phyloP scores from a whole-genome alignment of 2,797 vertebrate species.

The Gymnodraco acuticeps region DNA sequence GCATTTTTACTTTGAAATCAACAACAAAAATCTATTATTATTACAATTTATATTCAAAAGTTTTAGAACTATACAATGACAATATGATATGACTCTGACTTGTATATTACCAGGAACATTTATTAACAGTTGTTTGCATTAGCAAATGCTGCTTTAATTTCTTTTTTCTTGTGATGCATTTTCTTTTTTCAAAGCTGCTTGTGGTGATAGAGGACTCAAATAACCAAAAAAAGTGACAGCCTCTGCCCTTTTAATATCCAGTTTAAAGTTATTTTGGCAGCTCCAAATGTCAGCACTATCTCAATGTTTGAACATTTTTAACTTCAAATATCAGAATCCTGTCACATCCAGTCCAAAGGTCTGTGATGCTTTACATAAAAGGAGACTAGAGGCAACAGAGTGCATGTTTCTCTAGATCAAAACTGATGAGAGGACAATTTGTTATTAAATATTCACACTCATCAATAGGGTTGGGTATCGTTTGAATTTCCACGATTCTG shows the following conservation, averaged over 20 bases:
- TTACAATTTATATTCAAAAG: too few species aligned
- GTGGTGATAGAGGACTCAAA: not conserved
- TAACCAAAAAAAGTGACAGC: constrained; percentile 22
- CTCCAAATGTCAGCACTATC: not conserved
- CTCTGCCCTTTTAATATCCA: constrained; percentile 4
- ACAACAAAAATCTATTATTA: too few species aligned
- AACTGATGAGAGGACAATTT: constrained; percentile 6
- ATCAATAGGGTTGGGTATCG: too few species aligned
- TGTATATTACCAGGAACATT: not conserved
- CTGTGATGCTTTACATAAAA: constrained; percentile 35
- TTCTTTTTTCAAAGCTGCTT: not conserved
- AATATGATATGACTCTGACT: not conserved
- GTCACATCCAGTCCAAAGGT: constrained; percentile 4
- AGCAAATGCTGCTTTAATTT: not conserved
- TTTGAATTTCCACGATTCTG: too few species aligned
- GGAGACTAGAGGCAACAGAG: not conserved
- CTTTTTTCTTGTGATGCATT: not conserved
- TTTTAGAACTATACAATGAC: too few species aligned
- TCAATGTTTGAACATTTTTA: constrained; percentile 11
- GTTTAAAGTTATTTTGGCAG: constrained; percentile 19
- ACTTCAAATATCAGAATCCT: constrained; percentile 13
- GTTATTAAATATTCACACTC: constrained; percentile 1
- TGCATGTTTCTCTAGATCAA: not conserved
- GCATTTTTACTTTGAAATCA: too few species aligned
- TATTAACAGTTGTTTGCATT: not conserved